A percentile compares a stretch with the other conserved stretches of the same genome.
Conservation (phyloP, 1,140 invertebrate genomes). For the Drosophila sp. region DNA sequence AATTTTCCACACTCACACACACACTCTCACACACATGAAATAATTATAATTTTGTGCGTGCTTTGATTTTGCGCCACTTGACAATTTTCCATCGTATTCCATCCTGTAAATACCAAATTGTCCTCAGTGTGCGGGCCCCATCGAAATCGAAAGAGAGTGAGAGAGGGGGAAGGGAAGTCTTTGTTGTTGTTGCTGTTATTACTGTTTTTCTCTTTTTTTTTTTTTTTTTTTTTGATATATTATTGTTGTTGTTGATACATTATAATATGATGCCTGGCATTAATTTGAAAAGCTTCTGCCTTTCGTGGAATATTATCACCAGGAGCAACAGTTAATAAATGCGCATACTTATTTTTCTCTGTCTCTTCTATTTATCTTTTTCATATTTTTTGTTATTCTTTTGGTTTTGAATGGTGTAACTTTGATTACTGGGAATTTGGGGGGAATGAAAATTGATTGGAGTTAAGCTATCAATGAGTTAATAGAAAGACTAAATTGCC, state of each 20-base stretch:
- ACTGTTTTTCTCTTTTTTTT: background rate
- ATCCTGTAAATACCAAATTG: slow-evolving; percentile 66
- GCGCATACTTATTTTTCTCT: slow-evolving; percentile 20
- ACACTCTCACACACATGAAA: slow-evolving; percentile 40
- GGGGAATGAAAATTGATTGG: slow-evolving; percentile 1
- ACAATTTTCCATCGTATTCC: slow-evolving; percentile 68
- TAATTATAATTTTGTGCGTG: slow-evolving; percentile 80
- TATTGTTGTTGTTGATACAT: slow-evolving; percentile 21
- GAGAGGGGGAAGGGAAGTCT: background rate
- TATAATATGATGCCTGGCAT: slow-evolving; percentile 38
- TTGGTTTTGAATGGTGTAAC: slow-evolving; percentile 31
- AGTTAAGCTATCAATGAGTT: background rate
- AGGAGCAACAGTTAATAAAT: slow-evolving; percentile 61
- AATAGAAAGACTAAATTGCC: too few species aligned
- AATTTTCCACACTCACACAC: slow-evolving; percentile 57
- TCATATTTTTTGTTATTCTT: background rate
- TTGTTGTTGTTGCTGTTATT: slow-evolving; percentile 5
- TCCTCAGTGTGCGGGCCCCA: slow-evolving; percentile 15
- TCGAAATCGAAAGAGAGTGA: background rate
- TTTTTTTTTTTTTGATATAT: slow-evolving; percentile 16
- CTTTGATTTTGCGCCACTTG: slow-evolving; percentile 76
- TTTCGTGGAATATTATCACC: slow-evolving; percentile 46
- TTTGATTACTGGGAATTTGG: slow-evolving; percentile 53
- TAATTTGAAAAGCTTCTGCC: slow-evolving; percentile 46
- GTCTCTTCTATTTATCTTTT: slow-evolving; percentile 2